Percentiles rank a stretch among this genome's conserved stretches.
phyloP scores from a whole-genome alignment of 2,797 vertebrate species.

The Aldrovandia affinis region DNA sequence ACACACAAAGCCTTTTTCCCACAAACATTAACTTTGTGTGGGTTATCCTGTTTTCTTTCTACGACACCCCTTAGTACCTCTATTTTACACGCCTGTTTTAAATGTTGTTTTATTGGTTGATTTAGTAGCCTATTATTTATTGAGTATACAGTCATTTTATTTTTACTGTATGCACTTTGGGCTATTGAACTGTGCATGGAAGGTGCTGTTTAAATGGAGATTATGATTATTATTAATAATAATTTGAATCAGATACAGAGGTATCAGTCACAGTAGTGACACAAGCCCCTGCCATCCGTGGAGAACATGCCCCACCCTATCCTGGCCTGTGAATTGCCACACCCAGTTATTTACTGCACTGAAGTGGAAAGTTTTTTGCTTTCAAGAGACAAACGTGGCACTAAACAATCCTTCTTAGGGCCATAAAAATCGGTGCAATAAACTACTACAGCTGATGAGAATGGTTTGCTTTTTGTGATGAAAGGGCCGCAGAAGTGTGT shows the following conservation, averaged over 20 bases:
- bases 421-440: neutral
- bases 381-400: neutral
- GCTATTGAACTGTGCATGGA: too few species aligned
- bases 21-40: neutral
- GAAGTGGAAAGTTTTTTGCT: neutral
- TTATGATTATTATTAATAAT: too few species aligned
- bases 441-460: neutral
- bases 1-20: neutral
- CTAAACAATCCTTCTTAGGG: neutral
- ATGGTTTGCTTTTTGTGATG: neutral
- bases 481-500: neutral
- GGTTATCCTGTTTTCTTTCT: neutral
- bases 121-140: too few species aligned
- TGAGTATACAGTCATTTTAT: too few species aligned
- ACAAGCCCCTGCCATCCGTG: too few species aligned
- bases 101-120: too few species aligned
- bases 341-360: neutral
- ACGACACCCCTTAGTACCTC: neutral
- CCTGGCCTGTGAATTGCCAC: neutral
- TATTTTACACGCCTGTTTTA: too few species aligned
- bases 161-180: too few species aligned
- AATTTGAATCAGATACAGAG: too few species aligned
- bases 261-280: too few species aligned
- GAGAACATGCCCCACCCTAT: too few species aligned
- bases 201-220: too few species aligned